Base-by-base conservation (phyloP, 2,888 invertebrate species). In the Cosmorhoe ocellata region DNA sequence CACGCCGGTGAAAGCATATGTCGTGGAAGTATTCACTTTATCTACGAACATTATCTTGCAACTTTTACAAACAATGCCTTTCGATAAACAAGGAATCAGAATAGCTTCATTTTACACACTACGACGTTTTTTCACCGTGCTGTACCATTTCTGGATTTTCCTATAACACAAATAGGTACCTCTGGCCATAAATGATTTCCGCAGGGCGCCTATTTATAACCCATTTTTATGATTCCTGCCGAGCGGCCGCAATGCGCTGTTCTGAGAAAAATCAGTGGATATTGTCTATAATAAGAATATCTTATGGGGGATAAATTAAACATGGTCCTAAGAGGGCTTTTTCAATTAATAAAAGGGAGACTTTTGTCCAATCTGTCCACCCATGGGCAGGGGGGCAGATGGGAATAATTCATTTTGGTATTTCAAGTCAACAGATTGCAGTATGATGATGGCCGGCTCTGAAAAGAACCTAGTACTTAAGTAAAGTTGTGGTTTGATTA, bases 171-270 rank as follows among this genome's bases (percentile, higher is more conserved):
- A 51, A 55, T 37, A 54, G n/a, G n/a, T n/a, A n/a, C n/a, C n/a
- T 43, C 44, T 49, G 59, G 48, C 56, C 59, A 51, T 64, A 58
- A 62, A 64, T 54, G 58, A 66, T 65, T 63, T 69, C 66, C 66
- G 65, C 47, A 49, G 62, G 57, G 55, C 50, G 47, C 36, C 48
- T 70, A 74, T 73, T 69, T 71, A 69, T 69, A 72, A 43, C 62
- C 52, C 22, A 56, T 64, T 69, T 71, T 74, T 69, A 74, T 64
- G 67, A 67, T 43, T 32, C 53, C 46, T 49, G 41, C 14, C 33
- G 38, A 27, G 9, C 42, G 46, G 33, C 12, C 43, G 56, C 52
- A 51, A 46, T 48, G 13, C 36, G 43, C 50, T 61, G 41, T 50
- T 41, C 52, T 24, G 54, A 37, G 56, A 56, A n/a, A 59, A 37